Evolutionary conservation across 2,888 invertebrate species (phyloP).

Genomic region (Hypselothyrea guttata): DNA sequence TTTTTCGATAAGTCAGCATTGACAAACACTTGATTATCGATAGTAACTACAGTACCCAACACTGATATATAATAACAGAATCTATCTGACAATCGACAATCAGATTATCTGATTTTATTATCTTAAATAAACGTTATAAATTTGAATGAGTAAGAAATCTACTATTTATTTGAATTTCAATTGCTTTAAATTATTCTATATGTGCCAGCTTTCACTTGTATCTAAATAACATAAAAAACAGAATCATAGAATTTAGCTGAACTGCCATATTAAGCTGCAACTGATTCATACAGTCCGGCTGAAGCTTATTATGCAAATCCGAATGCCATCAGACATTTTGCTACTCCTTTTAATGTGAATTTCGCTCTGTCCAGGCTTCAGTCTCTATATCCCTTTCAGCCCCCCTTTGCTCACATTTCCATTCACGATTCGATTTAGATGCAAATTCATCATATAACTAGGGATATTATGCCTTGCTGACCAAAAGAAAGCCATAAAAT

Average conservation of each 20-base stretch:
- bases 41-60: too few species aligned
- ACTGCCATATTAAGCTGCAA: constrained; percentile 38
- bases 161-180: too few species aligned
- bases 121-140: too few species aligned
- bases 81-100: too few species aligned
- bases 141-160: too few species aligned
- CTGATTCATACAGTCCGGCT: constrained; percentile 63
- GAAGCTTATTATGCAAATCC: constrained; percentile 79
- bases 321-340: constrained; percentile 45
- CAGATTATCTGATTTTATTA: too few species aligned
- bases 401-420: not conserved
- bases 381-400: not conserved
- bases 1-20: too few species aligned
- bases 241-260: constrained; percentile 10
- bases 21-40: too few species aligned
- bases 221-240: constrained; percentile 16
- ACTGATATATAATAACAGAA: too few species aligned
- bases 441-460: constrained; percentile 81
- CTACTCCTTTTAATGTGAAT: constrained; percentile 65
- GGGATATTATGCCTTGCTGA: constrained; percentile 42
- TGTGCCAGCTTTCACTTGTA: not conserved
- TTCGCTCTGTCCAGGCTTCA: constrained; percentile 1
- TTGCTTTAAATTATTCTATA: too few species aligned
- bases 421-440: constrained; percentile 80
- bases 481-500: constrained; percentile 52